A percentile compares a stretch with the other conserved stretches of the same genome.
Evolutionary conservation across 2,113 vertebrate genomes (phyloP).

Genomic region (Lucifuga dentata): DNA sequence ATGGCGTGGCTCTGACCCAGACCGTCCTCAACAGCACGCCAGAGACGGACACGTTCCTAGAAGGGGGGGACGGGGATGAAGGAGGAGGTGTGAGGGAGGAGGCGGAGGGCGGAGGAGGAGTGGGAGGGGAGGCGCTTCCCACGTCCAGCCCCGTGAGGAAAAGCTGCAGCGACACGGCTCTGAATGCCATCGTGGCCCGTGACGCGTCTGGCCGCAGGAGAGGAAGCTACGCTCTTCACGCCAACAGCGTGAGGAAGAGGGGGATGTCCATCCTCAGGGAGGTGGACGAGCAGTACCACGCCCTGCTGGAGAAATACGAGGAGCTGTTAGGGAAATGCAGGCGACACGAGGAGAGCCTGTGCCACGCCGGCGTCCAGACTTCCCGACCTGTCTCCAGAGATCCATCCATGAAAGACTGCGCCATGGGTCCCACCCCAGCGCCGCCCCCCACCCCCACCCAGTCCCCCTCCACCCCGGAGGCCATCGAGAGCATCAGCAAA

Average conservation of each 20-base stretch:
- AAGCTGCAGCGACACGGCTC: conserved; percentile 96
- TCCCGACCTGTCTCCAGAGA: conserved; percentile 94
- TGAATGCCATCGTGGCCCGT: conserved; percentile 91
- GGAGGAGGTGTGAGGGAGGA: conserved; percentile 79
- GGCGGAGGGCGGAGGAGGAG: conserved; percentile 67
- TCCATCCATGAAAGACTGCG: conserved; percentile 94
- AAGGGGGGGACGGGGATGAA: conserved; percentile 63
- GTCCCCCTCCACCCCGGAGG: conserved; percentile 84
- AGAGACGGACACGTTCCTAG: conserved; percentile 84
- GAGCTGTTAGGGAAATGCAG: conserved; percentile 94
- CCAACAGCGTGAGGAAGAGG: conserved; percentile 91
- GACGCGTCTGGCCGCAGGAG: conserved; percentile 89
- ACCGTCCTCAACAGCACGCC: conserved; percentile 92
- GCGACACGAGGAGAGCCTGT: conserved; percentile 91
- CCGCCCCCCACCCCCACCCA: conserved; percentile 78
- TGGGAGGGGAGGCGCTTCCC: conserved; percentile 54
- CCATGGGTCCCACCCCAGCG: conserved; percentile 76
- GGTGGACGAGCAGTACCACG: conserved; percentile 98
- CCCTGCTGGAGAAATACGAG: conserved; percentile 95
- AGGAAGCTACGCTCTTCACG: conserved; percentile 92
- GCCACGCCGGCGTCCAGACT: conserved; percentile 93
- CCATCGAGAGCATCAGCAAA: conserved; percentile 90
- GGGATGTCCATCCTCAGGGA: conserved; percentile 98
- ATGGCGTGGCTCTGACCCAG: conserved; percentile 87
- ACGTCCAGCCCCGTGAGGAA: conserved; percentile 88